Base-by-base conservation (phyloP, 2,113 vertebrate genomes). In the Mellivora capensis region DNA sequence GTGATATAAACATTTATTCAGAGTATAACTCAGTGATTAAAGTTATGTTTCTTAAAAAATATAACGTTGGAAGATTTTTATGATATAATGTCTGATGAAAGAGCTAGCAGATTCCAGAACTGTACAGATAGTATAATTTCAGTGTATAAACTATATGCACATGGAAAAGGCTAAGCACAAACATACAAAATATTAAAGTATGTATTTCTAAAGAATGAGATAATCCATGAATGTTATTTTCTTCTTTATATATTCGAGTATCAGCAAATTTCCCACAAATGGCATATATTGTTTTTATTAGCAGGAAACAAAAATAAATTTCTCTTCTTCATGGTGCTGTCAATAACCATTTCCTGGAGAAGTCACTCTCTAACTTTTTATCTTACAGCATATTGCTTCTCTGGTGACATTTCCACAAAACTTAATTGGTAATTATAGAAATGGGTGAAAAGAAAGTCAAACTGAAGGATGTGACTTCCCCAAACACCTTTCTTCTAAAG, bases 11-110 rank as follows among this genome's bases (percentile, higher is more conserved):
- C 20, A 93, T 94, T 80, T 90, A 91, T 91, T 94, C 69, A 54
- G 42, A 72, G n/a, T 72, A 87, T 77, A 67, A 83, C 21, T 93
- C 49, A 90, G 21, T 79, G 49, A 94, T 80, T 97, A 79, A 89
- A 94, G 61, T 95, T 57, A 25, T 85, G 2, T 49, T 94, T 94
- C 4, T 39, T 85, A 94, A 90, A 67, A 85, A 42, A 69, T 17
- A 29, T 54, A 93, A 88, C 79, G 5, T 88, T 5, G 44, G 29
- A 64, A 94, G 23, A 61, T 77, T 8, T 90, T 94, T 90, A 49
- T 74, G 59, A 97, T 90, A 80, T 34, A 71, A 72, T 39, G 3
- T 61, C 90, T 72, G 17, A 7, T 25, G 5, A 67, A 82, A 64
- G 79, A 54, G 4, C 29, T 31, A 84, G 18, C 11, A 64, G 54